phyloP scores from a whole-genome alignment of 2,888 invertebrate species.

The Oxytorus armatus region DNA sequence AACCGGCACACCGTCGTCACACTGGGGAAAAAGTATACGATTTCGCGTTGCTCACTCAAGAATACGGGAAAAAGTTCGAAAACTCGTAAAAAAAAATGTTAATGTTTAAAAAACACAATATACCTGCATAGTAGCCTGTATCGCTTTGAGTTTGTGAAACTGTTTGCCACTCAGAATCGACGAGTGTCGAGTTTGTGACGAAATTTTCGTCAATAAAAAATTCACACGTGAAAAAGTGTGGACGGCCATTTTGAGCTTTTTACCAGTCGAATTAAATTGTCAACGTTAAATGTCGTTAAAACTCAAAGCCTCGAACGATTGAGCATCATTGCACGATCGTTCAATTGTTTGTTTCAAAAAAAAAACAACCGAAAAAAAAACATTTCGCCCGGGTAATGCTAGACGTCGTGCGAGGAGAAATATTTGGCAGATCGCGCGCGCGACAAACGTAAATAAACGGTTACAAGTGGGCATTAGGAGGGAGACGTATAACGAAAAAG shows the following conservation, averaged over 20 bases:
- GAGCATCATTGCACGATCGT: conserved; percentile 15
- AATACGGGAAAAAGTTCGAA: no score
- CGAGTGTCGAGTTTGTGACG: neutral
- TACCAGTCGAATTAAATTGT: neutral
- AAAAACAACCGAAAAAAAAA: conserved; percentile 13
- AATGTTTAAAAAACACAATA: neutral
- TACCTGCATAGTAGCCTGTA: conserved; percentile 78
- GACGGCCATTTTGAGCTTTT: conserved; percentile 24
- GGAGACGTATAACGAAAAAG: no score
- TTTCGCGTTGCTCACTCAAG: conserved; percentile 18
- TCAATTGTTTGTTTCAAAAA: conserved; percentile 22
- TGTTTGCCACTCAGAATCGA: neutral
- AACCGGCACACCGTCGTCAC: conserved; percentile 87
- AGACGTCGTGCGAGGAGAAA: neutral
- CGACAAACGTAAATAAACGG: neutral
- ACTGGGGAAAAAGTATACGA: conserved; percentile 82
- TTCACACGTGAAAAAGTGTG: conserved; percentile 3
- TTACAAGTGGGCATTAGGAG: no score
- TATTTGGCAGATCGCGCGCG: neutral
- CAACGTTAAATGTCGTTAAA: neutral
- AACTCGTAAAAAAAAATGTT: no score
- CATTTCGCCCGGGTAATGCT: conserved; percentile 30
- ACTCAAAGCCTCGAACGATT: conserved; percentile 3
- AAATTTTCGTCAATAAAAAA: neutral
- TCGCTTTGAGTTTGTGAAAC: conserved; percentile 72